Conservation (phyloP, 2,888 invertebrate species). For the Chironomus riparius region DNA sequence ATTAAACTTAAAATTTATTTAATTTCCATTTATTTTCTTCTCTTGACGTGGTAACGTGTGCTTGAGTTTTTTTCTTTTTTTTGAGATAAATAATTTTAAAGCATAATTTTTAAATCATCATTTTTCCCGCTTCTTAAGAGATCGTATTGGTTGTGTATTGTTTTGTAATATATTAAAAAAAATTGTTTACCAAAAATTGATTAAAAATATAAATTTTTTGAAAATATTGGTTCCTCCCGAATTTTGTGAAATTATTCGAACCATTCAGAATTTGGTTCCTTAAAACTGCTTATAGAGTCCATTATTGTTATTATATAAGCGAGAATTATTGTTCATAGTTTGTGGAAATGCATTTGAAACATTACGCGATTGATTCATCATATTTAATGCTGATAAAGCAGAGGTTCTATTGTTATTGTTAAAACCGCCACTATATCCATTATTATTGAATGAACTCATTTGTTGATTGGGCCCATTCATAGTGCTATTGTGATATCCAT, state of each 20-base stretch:
- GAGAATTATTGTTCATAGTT: not conserved
- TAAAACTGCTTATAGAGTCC: slow-evolving; percentile 15
- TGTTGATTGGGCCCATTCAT: not conserved
- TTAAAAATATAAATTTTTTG: too few species aligned
- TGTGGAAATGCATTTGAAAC: not conserved
- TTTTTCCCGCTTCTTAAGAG: not conserved
- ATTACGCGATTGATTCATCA: slow-evolving; percentile 13
- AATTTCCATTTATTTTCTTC: not conserved
- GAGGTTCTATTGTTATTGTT: not conserved
- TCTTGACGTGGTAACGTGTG: not conserved
- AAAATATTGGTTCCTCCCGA: too few species aligned
- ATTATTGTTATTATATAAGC: slow-evolving; percentile 5
- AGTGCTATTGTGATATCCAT: not conserved
- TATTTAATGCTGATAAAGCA: not conserved
- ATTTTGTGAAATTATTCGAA: not conserved
- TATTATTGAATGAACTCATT: not conserved
- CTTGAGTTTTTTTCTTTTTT: not conserved
- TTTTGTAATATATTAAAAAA: not conserved
- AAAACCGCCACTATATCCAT: not conserved
- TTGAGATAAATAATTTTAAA: not conserved
- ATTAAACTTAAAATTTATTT: not conserved
- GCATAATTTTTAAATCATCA: not conserved
- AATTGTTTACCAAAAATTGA: too few species aligned
- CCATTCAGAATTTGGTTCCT: not conserved
- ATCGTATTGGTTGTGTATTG: not conserved